These are phyloP conservation scores for Leucophenga varia DNA, from an alignment of 1,140 invertebrate species.

Conservation along the genomic window DNA sequence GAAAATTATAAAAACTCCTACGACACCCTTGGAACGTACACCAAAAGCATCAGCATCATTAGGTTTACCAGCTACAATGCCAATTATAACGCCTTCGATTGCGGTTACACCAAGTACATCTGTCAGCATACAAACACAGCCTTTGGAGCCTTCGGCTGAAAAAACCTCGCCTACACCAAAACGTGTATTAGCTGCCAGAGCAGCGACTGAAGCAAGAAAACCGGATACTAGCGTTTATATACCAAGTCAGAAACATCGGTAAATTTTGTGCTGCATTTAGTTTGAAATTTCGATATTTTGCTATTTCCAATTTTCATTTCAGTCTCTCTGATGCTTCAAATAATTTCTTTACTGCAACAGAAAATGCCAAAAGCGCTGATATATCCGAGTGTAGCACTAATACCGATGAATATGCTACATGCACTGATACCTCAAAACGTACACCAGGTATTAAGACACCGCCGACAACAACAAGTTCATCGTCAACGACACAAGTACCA, in stretches of 20 bases:
- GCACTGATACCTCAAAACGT: conserved; percentile 73
- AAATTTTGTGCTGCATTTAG: conserved; percentile 6
- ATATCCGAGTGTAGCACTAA: conserved; percentile 82
- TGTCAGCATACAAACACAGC: conserved; percentile 27
- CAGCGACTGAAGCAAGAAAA: too few relatives aligned
- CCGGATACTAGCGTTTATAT: too few relatives aligned
- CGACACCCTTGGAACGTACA: conserved; percentile 19
- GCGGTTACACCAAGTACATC: conserved; percentile 24
- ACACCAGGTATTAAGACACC: conserved; percentile 59
- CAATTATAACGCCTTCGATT: conserved; percentile 27
- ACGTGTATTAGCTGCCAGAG: too few relatives aligned
- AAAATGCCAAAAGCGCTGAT: conserved; percentile 67
- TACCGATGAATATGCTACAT: conserved; percentile 84
- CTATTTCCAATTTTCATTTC: not conserved
- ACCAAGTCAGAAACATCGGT: too few relatives aligned
- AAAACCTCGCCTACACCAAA: too few relatives aligned
- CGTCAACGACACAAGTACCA: conserved; percentile 56
- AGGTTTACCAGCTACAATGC: conserved; percentile 9
- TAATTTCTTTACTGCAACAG: conserved; percentile 28
- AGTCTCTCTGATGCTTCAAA: conserved; percentile 32
- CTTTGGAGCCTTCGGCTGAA: too few relatives aligned
- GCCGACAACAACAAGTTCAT: conserved; percentile 54
- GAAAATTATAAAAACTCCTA: conserved; percentile 36
- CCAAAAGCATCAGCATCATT: conserved; percentile 10
- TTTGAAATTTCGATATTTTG: not conserved